Evolutionary conservation across 1,140 invertebrate species (phyloP), one percentile per base, ranked within the genome.

Genomic region (Drosophila triauraria): DNA sequence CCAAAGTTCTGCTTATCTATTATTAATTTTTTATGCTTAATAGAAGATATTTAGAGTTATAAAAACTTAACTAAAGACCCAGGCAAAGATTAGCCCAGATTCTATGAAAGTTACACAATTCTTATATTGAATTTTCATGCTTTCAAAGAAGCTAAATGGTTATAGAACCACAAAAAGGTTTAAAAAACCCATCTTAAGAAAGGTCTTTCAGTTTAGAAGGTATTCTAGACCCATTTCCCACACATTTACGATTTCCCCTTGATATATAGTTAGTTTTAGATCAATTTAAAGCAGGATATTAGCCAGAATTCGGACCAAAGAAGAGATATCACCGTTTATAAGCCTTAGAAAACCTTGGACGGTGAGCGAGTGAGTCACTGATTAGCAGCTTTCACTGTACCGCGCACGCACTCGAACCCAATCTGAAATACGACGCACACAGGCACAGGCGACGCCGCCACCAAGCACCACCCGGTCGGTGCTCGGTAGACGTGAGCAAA

Each of bases 381-480:
- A 54, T 47, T 68, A 56, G 40, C 67, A 70, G 67, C 67, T 69
- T 68, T 68, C 63, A 70, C 63, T 70, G 67, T 56, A 70, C 63
- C 67, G 20, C 46, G 42, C 62, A 70, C 62, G 67, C 62, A 70
- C 67, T 38, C 30, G 32, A 68, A 46, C 4, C 25, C 25, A 25
- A 46, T 20, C 25, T 7, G 17, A 59, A 13, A 46, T 32, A 30
- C 40, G n/a, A 62, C 64, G 44, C 64, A 68, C 65, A 69, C 65
- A 61, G 32, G 9, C 32, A 68, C 65, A 54, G 62, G 44, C 46
- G 35, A 56, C 53, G 4, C 38, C 2, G 17, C 32, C 25, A 17
- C 35, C 44, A 6, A 12, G 5, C 12, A 17, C 27, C 32, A 25
- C 20, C 43, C 7, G 23, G 23, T 48, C 12, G 13, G 6, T 23